A percentile compares a stretch with the other conserved stretches of the same genome.
phyloP scores from a whole-genome alignment of 2,888 invertebrate species.

The Synergus gifuensis region DNA sequence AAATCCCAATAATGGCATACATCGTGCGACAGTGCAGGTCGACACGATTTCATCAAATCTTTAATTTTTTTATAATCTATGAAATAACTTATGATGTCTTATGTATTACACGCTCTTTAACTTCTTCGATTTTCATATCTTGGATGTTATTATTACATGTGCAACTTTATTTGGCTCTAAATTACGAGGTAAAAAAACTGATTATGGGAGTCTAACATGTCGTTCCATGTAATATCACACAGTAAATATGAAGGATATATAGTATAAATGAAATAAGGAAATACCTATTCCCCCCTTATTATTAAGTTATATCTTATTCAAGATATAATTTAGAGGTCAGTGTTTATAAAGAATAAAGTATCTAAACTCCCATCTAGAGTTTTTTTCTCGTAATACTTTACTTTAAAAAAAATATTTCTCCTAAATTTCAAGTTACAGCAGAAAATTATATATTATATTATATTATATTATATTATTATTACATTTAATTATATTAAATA shows the following conservation, averaged over 20 bases:
- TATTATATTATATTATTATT: too few species aligned
- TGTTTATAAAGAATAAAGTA: not conserved
- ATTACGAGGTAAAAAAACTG: not conserved
- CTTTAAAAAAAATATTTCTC: not conserved
- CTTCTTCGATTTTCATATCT: constrained; percentile 10
- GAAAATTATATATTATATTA: too few species aligned
- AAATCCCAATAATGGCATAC: constrained; percentile 61
- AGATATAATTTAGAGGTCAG: not conserved
- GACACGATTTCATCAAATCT: constrained; percentile 57
- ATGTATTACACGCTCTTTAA: not conserved
- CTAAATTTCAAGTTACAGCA: not conserved
- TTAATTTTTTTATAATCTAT: constrained; percentile 43
- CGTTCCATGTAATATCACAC: not conserved
- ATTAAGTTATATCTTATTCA: too few species aligned
- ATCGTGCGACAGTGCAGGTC: constrained; percentile 52
- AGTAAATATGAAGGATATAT: not conserved
- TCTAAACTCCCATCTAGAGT: not conserved
- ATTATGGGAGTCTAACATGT: not conserved
- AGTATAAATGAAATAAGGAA: not conserved
- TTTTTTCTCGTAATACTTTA: not conserved
- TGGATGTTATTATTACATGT: not conserved
- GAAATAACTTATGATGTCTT: constrained; percentile 15
- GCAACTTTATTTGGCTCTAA: not conserved
- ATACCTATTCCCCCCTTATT: not conserved
- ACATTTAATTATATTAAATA: not conserved